Percentiles rank a stretch among this genome's conserved stretches.
Conservation (phyloP, 2,113 vertebrate genomes). For the Crotophaga sulcirostris region DNA sequence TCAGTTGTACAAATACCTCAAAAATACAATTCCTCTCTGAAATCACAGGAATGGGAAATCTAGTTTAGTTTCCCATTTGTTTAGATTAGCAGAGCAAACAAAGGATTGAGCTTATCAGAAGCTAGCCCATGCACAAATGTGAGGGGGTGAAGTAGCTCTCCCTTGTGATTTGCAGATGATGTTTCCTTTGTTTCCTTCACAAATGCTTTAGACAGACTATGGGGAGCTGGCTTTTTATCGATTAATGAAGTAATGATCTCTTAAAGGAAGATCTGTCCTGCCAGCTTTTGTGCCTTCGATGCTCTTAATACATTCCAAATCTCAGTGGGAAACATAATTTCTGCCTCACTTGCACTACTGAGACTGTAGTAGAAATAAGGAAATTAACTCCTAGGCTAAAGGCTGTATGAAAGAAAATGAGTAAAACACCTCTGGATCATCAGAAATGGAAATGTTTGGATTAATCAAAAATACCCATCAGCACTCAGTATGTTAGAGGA, state of each 20-base stretch:
- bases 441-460: slow-evolving; percentile 16
- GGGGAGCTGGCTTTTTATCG: neutral
- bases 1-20: neutral
- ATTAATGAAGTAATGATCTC: neutral
- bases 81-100: neutral
- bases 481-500: neutral
- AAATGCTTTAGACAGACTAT: neutral
- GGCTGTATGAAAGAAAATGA: neutral
- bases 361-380: neutral
- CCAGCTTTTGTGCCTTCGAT: neutral
- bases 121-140: neutral
- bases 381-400: neutral
- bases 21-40: neutral
- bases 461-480: neutral
- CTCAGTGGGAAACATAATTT: neutral
- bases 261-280: neutral
- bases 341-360: neutral
- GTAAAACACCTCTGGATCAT: neutral
- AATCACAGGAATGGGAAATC: neutral
- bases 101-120: neutral
- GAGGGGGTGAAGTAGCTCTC: neutral
- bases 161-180: neutral
- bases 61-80: neutral
- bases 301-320: neutral
- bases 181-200: neutral